phyloP scores from a whole-genome alignment of 2,797 vertebrate genomes.

The Varecia variegata region DNA sequence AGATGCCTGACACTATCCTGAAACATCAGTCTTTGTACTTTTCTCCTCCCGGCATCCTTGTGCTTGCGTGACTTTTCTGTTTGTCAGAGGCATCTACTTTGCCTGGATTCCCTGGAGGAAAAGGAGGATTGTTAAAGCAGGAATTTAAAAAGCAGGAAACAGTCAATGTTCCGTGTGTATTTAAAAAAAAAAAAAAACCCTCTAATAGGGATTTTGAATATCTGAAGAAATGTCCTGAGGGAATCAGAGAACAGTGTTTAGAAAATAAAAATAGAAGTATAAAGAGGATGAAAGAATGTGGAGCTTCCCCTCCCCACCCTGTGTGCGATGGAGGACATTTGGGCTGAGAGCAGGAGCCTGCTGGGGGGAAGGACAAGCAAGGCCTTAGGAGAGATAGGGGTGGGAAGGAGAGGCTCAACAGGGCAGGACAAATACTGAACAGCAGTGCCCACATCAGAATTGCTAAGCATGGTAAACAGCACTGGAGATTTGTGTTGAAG shows the following conservation, averaged over 20 bases:
- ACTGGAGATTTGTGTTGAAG: neutral
- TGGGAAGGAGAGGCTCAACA: neutral
- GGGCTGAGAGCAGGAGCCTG: neutral
- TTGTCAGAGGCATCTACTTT: slow-evolving; percentile 17
- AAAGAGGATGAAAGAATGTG: neutral
- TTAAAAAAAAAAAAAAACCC: neutral
- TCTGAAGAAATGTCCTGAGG: slow-evolving; percentile 35
- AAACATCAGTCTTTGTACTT: neutral
- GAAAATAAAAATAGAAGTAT: slow-evolving; percentile 18
- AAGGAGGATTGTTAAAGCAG: slow-evolving; percentile 20
- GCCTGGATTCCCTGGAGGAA: slow-evolving; percentile 47
- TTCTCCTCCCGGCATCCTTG: neutral
- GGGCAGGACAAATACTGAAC: neutral
- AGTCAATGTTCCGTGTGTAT: neutral
- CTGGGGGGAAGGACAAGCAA: neutral
- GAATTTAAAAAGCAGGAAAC: slow-evolving; percentile 44
- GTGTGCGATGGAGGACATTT: neutral
- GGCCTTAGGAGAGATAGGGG: neutral
- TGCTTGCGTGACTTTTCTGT: neutral
- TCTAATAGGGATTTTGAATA: slow-evolving; percentile 61
- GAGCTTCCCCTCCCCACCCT: neutral
- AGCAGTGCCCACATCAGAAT: neutral
- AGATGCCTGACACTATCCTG: neutral
- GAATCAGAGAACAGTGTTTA: slow-evolving; percentile 41
- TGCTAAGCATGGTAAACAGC: neutral